phyloP scores from a whole-genome alignment of 2,113 vertebrate species.

The Lynx canadensis region DNA sequence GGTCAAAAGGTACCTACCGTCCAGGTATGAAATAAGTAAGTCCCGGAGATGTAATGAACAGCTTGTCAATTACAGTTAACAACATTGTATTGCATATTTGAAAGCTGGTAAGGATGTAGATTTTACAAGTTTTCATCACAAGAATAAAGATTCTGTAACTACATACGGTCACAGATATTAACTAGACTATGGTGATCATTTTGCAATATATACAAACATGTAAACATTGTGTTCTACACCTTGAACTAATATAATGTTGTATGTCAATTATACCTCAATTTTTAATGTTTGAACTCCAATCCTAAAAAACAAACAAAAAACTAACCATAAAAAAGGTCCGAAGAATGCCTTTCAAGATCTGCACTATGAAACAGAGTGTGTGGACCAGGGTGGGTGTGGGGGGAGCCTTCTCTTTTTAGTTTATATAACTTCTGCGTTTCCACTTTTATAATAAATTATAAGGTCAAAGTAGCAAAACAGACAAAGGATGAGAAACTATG shows the following conservation, averaged over 20 bases:
- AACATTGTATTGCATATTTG: not conserved
- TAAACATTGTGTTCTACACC: not conserved
- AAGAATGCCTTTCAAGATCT: not conserved
- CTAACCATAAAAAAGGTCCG: not conserved
- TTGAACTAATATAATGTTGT: not conserved
- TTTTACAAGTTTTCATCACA: not conserved
- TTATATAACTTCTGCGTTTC: not conserved
- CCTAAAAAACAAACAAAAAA: not conserved
- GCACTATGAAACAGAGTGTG: not conserved
- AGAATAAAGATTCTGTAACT: not conserved
- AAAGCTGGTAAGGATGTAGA: not conserved
- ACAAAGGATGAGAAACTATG: not conserved
- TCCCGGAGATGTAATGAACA: not conserved
- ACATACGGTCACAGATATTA: not conserved
- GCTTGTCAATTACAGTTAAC: not conserved
- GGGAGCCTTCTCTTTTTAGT: not conserved
- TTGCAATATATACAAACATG: not conserved
- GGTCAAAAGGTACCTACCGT: not conserved
- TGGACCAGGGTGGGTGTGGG: not conserved
- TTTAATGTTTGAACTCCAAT: not conserved
- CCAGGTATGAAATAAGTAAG: not conserved
- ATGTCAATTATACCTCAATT: not conserved
- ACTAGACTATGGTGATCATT: not conserved
- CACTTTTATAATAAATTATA: constrained; percentile 1
- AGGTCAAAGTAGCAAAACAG: not conserved